Percentiles rank a stretch among this genome's conserved stretches.
phyloP scores from a whole-genome alignment of 2,888 invertebrate species.

The Glaucopsyche alexis region DNA sequence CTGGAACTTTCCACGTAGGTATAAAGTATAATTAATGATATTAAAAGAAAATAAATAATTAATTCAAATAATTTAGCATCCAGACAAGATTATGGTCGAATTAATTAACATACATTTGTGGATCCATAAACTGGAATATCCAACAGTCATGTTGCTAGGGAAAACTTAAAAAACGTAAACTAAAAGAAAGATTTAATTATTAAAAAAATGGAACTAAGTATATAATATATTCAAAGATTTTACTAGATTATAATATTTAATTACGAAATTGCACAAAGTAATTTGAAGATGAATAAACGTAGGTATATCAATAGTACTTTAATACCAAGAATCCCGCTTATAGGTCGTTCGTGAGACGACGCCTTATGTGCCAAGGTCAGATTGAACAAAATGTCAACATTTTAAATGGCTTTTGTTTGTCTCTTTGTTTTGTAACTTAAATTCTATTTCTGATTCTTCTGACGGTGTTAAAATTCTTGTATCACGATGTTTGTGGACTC shows the following conservation, averaged over 20 bases:
- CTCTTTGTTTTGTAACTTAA: constrained; percentile 30
- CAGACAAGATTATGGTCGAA: neutral
- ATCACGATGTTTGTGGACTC: constrained; percentile 44
- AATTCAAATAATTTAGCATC: neutral
- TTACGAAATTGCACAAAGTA: neutral
- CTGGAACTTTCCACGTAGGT: neutral
- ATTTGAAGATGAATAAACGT: constrained; percentile 7
- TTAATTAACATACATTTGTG: neutral
- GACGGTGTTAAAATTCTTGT: constrained; percentile 36
- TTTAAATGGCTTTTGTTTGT: constrained; percentile 32
- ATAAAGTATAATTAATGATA: neutral
- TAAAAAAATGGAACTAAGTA: neutral
- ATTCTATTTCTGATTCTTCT: constrained; percentile 36
- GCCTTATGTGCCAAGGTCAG: constrained; percentile 32
- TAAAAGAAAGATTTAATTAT: neutral
- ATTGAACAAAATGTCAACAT: constrained; percentile 33
- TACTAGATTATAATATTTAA: neutral
- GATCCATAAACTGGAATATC: neutral
- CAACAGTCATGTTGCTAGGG: neutral
- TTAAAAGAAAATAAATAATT: neutral
- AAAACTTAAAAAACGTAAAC: neutral
- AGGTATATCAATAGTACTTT: constrained; percentile 28
- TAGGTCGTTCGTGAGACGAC: constrained; percentile 30
- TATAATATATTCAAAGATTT: too few relatives aligned
- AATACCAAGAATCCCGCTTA: constrained; percentile 32